Evolutionary conservation across 2,113 vertebrate species (phyloP).

Genomic region (Barnardius zonarius): DNA sequence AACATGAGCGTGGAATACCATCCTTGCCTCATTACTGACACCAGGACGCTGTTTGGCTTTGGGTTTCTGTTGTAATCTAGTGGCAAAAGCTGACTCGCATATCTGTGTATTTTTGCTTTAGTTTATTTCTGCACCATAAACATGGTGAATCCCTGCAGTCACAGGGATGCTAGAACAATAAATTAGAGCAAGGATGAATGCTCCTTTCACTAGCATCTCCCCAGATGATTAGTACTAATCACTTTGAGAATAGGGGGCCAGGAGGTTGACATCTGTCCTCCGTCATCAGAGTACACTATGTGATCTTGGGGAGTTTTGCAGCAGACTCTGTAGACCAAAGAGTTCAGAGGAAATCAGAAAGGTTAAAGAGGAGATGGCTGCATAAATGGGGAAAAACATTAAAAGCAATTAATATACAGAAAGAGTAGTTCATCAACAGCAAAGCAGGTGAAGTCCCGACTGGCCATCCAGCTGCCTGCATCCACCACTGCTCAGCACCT

Average conservation of each 20-base stretch:
- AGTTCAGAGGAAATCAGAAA: background rate
- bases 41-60: background rate
- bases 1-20: background rate
- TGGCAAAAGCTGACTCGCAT: background rate
- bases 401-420: constrained; percentile 9
- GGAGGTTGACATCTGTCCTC: background rate
- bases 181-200: background rate
- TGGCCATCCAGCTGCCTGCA: constrained; percentile 39
- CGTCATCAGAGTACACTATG: background rate
- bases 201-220: background rate
- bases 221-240: background rate
- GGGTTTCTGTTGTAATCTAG: background rate
- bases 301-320: background rate
- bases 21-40: background rate
- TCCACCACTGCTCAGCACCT: constrained; percentile 31
- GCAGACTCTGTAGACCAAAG: background rate
- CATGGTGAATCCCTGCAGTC: background rate
- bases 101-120: background rate
- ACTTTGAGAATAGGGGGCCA: background rate
- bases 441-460: constrained; percentile 20
- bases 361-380: constrained; percentile 2
- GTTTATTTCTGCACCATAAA: background rate
- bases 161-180: background rate
- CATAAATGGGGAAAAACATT: background rate
- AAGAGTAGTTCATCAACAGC: constrained; percentile 35